Evolutionary conservation across 1,140 invertebrate genomes (phyloP), one percentile per base, ranked within the genome.

Genomic region (Bradysia coprophila): DNA sequence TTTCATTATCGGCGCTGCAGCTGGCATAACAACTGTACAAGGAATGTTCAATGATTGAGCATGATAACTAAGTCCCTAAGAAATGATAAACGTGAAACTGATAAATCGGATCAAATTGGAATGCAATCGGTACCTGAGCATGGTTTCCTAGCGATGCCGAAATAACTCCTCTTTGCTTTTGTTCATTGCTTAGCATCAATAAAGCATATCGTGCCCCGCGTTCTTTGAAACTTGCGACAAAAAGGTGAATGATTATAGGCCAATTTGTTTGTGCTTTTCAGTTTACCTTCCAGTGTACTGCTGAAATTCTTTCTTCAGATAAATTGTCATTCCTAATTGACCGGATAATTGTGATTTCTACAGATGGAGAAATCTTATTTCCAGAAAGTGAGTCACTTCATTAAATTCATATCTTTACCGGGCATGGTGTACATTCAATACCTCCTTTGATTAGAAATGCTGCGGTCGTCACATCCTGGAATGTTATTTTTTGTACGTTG

Each of bases 141-240:
- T 95, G 91, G 58, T 95, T 95, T 0, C 91, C 90, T 24, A 92
- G 68, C 10, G 86, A 91, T 1, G 91, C 90, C 5, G 90, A 87
- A 44, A 95, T 87, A 0, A 95, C 87, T 21, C 91, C 91, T 13
- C 57, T 65, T 21, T 61, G 59, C 53, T 78, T 78, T 48, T 88
- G 72, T 20, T 82, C 75, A 37, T 75, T 61, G 1, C 71, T 58
- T n/a, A 95, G 57, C 55, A 78, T 74, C 21, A 88, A 51, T 10
- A 95, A 54, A 1, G 86, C 82, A 54, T 89, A 86, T 9, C 90
- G 68, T 1, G 90, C 90, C 4, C 91, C 91, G 45, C 91, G 71
- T 59, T 94, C 91, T 63, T 93, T 92, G 54, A 93, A 93, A 62
- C 86, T 20, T n/a, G n/a, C n/a, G n/a, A n/a, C n/a, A n/a, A n/a